Conservation (phyloP, 1,140 invertebrate genomes). For the Harpegnathos saltator region DNA sequence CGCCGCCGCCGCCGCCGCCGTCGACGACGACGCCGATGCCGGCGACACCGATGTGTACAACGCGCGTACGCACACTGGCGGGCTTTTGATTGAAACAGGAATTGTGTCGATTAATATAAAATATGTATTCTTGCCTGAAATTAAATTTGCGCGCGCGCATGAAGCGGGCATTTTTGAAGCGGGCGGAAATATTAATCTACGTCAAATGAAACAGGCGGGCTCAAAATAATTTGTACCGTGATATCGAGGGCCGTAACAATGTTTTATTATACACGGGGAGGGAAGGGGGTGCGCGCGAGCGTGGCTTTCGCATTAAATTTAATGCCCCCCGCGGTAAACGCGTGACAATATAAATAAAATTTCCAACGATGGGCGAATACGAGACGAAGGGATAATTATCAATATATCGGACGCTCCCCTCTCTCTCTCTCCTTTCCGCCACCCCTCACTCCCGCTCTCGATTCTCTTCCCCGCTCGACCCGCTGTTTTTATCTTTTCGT, state of each 20-base stretch:
- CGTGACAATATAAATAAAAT: slow-evolving; percentile 42
- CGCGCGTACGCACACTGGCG: neutral
- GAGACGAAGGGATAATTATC: slow-evolving; percentile 33
- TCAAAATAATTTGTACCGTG: slow-evolving; percentile 54
- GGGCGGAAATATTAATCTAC: slow-evolving; percentile 53
- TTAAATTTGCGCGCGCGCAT: slow-evolving; percentile 43
- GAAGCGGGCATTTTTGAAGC: slow-evolving; percentile 40
- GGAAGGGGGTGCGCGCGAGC: neutral
- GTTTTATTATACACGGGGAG: slow-evolving; percentile 51
- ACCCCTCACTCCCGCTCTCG: slow-evolving; percentile 1
- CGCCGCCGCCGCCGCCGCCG: too few species aligned
- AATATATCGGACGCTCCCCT: slow-evolving; percentile 36
- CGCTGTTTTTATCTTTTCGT: too few species aligned
- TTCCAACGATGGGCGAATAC: slow-evolving; percentile 1
- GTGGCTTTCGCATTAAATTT: slow-evolving; percentile 47
- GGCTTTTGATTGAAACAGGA: slow-evolving; percentile 43
- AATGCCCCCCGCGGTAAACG: slow-evolving; percentile 42
- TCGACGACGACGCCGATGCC: too few species aligned
- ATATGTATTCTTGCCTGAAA: slow-evolving; percentile 52
- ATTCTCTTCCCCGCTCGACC: neutral
- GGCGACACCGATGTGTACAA: too few species aligned
- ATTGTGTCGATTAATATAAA: slow-evolving; percentile 62
- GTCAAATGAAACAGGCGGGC: slow-evolving; percentile 47
- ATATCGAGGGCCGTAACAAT: slow-evolving; percentile 60
- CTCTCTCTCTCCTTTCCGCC: neutral